Evolutionary conservation across 2,113 vertebrate genomes (phyloP).

Genomic region (human (Homo sapiens)): GRCh38 chr18:44064501-44065000

Average conservation of each 20-base stretch:
- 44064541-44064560: not conserved
- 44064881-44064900: not conserved
- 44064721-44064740: not conserved
- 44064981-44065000: not conserved
- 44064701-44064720: not conserved
- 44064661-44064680: not conserved
- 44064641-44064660: not conserved
- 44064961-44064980: not conserved
- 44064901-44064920: not conserved
- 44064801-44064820: not conserved
- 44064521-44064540: not conserved
- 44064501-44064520: not conserved
- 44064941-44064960: not conserved
- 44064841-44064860: not conserved
- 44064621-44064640: not conserved
- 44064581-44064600: constrained; percentile 8
- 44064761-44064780: not conserved
- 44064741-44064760: not conserved
- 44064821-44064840: not conserved
- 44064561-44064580: not conserved
- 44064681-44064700: not conserved
- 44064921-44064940: not conserved
- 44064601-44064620: not conserved
- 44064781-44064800: not conserved
- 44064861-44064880: not conserved